Percentiles rank a stretch among this genome's conserved stretches.
These are phyloP conservation scores for Aratinga solstitialis DNA, from an alignment of 2,797 vertebrate species.

Conservation along the genomic window DNA sequence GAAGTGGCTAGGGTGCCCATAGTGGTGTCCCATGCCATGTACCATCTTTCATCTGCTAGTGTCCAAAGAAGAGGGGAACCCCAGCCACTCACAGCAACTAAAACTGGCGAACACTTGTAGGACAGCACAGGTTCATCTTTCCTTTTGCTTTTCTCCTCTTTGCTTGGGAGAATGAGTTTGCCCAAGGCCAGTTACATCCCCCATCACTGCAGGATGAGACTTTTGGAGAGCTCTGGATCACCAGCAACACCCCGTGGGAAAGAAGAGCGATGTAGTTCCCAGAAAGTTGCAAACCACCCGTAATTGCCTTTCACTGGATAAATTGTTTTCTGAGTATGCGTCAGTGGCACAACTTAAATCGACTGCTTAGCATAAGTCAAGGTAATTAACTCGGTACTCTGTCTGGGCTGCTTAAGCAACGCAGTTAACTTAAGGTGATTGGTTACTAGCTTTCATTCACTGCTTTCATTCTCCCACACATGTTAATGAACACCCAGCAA, in stretches of 20 bases:
- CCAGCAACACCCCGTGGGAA: background rate
- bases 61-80: background rate
- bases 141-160: background rate
- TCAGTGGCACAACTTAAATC: background rate
- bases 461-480: fast-evolving
- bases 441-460: background rate
- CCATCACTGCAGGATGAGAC: fast-evolving
- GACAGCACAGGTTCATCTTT: fast-evolving
- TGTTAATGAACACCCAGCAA: fast-evolving
- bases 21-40: background rate
- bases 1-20: background rate
- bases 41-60: background rate
- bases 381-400: background rate
- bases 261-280: fast-evolving
- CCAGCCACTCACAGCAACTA: background rate
- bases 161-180: background rate
- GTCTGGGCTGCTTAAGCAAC: background rate
- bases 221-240: background rate
- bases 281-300: background rate
- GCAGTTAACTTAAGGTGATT: background rate
- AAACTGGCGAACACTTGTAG: background rate
- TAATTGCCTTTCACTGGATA: background rate
- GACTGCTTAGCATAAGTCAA: background rate
- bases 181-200: background rate
- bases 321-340: background rate